phyloP scores from a whole-genome alignment of 1,140 invertebrate genomes.

The Drosophila neocordata region DNA sequence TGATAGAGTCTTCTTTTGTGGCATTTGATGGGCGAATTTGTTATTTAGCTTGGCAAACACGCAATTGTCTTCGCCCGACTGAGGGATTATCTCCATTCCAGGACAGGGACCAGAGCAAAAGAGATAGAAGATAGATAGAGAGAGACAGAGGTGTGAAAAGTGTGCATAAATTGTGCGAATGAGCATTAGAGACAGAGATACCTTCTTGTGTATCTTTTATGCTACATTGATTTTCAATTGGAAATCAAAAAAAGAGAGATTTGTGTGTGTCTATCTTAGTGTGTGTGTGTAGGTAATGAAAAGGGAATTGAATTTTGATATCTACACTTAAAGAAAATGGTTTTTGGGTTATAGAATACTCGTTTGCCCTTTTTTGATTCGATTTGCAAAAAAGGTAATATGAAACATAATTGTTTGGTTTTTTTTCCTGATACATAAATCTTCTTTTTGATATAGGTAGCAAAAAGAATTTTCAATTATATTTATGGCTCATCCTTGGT shows the following conservation, averaged over 20 bases:
- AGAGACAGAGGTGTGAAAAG: conserved; percentile 46
- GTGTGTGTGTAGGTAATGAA: too few species aligned
- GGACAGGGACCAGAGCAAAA: not conserved
- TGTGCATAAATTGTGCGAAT: conserved; percentile 65
- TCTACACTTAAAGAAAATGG: conserved; percentile 7
- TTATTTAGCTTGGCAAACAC: conserved; percentile 73
- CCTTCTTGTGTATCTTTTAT: conserved; percentile 24
- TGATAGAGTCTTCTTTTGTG: conserved; percentile 74
- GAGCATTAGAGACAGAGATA: conserved; percentile 52
- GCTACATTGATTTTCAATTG: conserved; percentile 26
- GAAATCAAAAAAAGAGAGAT: not conserved
- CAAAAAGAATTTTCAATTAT: too few species aligned
- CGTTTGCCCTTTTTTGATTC: not conserved
- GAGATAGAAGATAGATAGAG: not conserved
- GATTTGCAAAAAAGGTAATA: not conserved
- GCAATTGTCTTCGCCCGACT: conserved; percentile 62
- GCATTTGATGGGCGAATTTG: conserved; percentile 83
- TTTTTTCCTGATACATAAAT: too few species aligned
- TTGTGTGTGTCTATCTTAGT: not conserved
- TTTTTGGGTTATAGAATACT: not conserved
- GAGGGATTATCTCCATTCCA: conserved; percentile 15
- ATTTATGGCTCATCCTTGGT: too few species aligned
- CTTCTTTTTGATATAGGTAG: too few species aligned
- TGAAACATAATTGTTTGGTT: too few species aligned
- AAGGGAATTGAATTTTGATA: conserved; percentile 15